phyloP scores from a whole-genome alignment of 2,888 invertebrate species.

The Drosophila tripunctata region DNA sequence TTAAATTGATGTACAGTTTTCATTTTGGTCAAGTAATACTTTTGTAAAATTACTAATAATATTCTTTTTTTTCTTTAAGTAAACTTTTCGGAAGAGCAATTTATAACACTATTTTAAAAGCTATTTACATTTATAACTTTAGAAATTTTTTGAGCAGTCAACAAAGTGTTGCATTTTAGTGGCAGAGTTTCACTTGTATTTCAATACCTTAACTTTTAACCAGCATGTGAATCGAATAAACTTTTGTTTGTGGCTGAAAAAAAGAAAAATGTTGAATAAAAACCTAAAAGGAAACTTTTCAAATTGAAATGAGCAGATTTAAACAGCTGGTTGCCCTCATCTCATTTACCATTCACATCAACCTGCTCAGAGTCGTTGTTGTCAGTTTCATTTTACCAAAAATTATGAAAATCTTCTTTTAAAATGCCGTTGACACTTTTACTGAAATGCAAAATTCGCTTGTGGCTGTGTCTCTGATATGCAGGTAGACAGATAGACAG shows the following conservation, averaged over 20 bases:
- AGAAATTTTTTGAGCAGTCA: not conserved
- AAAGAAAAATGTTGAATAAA: not conserved
- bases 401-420: conserved; percentile 52
- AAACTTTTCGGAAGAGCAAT: no score
- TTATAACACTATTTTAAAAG: no score
- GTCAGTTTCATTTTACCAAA: conserved; percentile 56
- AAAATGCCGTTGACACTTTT: conserved; percentile 56
- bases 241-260: conserved; percentile 17
- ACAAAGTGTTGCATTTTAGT: not conserved
- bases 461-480: conserved; percentile 39
- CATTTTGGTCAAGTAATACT: no score
- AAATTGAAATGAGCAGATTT: conserved; percentile 30
- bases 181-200: not conserved
- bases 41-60: no score
- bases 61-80: not conserved
- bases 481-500: conserved; percentile 18
- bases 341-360: not conserved
- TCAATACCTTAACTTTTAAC: not conserved
- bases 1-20: no score
- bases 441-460: conserved; percentile 48
- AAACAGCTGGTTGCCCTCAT: conserved; percentile 1
- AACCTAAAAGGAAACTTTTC: conserved; percentile 19
- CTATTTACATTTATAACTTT: no score
- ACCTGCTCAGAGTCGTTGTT: conserved; percentile 24
- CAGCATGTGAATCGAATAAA: conserved; percentile 2